Evolutionary conservation across 2,888 invertebrate genomes (phyloP).

Genomic region (Meiosimyza platycephala): DNA sequence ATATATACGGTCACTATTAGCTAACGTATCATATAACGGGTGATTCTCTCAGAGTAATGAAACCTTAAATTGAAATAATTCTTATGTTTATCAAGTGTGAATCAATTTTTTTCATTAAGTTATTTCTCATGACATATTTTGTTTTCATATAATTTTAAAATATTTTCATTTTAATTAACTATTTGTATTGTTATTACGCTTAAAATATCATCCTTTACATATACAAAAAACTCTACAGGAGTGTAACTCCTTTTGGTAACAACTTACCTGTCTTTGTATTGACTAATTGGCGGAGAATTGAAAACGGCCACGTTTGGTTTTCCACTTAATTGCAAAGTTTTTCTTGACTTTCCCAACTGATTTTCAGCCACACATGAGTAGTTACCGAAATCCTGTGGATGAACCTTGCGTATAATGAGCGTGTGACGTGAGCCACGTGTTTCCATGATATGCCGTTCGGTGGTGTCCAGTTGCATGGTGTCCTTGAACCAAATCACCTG

Average conservation of each 20-base stretch:
- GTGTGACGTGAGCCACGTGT: conserved; percentile 76
- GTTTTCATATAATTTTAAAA: no score
- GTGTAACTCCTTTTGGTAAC: conserved; percentile 23
- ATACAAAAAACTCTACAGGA: no score
- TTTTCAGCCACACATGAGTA: conserved; percentile 79
- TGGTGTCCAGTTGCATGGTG: conserved; percentile 76
- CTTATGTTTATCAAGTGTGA: no score
- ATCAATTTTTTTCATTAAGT: no score
- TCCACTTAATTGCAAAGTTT: conserved; percentile 76
- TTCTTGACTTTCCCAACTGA: conserved; percentile 74
- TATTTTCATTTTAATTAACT: no score
- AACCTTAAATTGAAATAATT: no score
- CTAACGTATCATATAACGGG: no score
- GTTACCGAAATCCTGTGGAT: conserved; percentile 76
- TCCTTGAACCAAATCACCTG: conserved; percentile 78
- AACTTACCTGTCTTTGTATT: conserved; percentile 68
- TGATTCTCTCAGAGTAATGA: no score
- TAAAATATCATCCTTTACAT: no score
- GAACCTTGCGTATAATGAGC: conserved; percentile 76
- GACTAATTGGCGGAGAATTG: conserved; percentile 73
- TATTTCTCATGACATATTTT: no score
- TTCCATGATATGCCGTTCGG: conserved; percentile 76
- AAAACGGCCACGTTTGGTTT: conserved; percentile 75
- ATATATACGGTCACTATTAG: no score
- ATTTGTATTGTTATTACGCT: no score